phyloP scores from a whole-genome alignment of 53 echinoderm and acorn worm species.

The Stichopus horrens region DNA sequence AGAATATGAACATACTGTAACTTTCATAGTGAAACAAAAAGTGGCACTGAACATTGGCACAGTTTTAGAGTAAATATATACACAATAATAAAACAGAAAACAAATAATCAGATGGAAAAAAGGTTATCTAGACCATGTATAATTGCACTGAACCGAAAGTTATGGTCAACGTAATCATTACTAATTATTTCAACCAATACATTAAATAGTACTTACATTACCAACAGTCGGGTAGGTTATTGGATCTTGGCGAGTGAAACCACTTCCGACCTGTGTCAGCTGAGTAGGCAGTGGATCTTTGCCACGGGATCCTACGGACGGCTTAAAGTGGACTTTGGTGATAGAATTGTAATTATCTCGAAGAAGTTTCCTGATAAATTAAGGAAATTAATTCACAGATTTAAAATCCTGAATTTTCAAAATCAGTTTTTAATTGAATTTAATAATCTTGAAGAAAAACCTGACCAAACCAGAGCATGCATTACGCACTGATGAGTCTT shows the following conservation, averaged over 20 bases:
- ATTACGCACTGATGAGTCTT: no score
- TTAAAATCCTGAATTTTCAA: no score
- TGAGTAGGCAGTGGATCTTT: conserved; percentile 71
- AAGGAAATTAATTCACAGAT: background rate
- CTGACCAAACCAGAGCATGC: no score
- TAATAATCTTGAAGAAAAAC: no score
- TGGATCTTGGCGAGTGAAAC: conserved; percentile 92
- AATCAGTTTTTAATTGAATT: no score
- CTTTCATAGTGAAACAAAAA: no score
- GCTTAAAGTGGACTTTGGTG: conserved; percentile 90
- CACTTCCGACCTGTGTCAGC: conserved; percentile 86
- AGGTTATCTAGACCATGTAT: background rate
- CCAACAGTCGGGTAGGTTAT: conserved; percentile 86
- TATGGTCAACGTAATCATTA: background rate
- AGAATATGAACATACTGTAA: no score
- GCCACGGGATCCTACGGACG: conserved; percentile 75
- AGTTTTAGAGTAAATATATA: no score
- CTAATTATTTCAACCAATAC: background rate
- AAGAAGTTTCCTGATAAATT: conserved; percentile 65
- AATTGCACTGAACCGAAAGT: background rate
- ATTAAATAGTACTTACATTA: conserved; percentile 60
- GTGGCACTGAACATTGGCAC: no score
- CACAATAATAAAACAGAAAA: no score
- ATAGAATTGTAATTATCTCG: conserved; percentile 87
- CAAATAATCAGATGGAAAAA: background rate